A percentile compares a stretch with the other conserved stretches of the same genome.
These are phyloP conservation scores for Petrocephalus microphthalmus DNA, from an alignment of 2,113 vertebrate species.

Conservation along the genomic window DNA sequence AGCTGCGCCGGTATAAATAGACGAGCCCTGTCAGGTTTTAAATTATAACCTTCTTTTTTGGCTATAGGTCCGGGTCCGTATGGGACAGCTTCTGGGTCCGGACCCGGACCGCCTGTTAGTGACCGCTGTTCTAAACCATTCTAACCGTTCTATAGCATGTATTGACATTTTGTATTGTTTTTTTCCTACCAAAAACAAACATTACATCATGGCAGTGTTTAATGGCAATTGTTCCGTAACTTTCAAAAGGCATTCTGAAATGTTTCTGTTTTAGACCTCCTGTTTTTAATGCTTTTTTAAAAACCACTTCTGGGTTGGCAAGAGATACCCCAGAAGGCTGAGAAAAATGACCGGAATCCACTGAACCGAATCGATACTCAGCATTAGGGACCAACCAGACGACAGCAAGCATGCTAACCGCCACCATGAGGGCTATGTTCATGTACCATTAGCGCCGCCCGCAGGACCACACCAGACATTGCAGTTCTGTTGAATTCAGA, in stretches of 20 bases:
- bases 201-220: not conserved
- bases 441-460: not conserved
- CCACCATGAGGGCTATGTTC: not conserved
- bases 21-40: too few species aligned
- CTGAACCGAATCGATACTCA: not conserved
- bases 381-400: not conserved
- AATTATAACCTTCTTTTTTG: too few species aligned
- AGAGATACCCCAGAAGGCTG: not conserved
- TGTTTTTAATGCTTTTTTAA: not conserved
- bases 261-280: too few species aligned
- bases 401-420: not conserved
- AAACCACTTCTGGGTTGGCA: not conserved
- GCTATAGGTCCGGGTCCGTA: too few species aligned
- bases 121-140: not conserved
- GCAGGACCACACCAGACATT: not conserved
- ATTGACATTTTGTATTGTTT: not conserved
- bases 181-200: not conserved
- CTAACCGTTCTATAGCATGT: not conserved
- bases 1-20: too few species aligned
- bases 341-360: not conserved
- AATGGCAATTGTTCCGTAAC: not conserved
- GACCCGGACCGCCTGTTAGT: too few species aligned
- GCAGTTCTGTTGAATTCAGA: not conserved
- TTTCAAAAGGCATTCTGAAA: not conserved
- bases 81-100: too few species aligned